Evolutionary conservation across 2,113 vertebrate species (phyloP), one percentile per base, ranked within the genome.

Genomic region (Scytalopus superciliaris): DNA sequence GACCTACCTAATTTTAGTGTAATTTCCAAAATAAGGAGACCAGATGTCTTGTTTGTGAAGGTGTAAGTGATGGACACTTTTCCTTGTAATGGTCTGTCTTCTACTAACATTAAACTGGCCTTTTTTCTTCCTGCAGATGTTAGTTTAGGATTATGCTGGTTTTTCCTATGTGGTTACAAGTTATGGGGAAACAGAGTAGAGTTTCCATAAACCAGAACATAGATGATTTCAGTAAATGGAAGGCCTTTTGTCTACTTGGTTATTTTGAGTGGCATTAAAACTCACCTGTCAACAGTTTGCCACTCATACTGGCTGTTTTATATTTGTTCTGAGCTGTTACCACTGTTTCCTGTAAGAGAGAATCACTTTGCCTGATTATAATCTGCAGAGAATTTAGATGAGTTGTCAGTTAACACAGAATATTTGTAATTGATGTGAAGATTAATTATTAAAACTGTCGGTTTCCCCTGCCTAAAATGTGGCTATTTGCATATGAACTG

Each of bases 21-120:
- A 85, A 89, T 95, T 97, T 92, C 72, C 75, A 93, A 90, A 97
- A 91, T 76, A 89, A 81, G 83, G 72, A 91, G 52, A 68, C 49
- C 16, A 95, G 57, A 73, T 90, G 53, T 87, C 72, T 82, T 96
- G 52, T 87, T 47, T 90, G 47, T 56, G 84, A 39, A 72, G 73
- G 53, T 40, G 30, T 40, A 67, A 70, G 9, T 45, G 64, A 76
- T 88, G 19, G 56, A 74, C 64, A 24, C 4, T 84, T 95, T 95
- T 94, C 77, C 68, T 50, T 94, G 78, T 73, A 82, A 84, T 57
- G 12, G 1, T 66, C 75, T 94, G 30, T 6, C 39, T 84, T 93
- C 37, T 64, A 6, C 70, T 74, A 77, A 67, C 60, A 37, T 86
- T 40, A 64, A 66, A 42, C 25, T 76, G 23, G 12, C 18, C 21